These are phyloP conservation scores for Drosophila putrida DNA, from an alignment of 2,888 invertebrate species.

Conservation along the genomic window DNA sequence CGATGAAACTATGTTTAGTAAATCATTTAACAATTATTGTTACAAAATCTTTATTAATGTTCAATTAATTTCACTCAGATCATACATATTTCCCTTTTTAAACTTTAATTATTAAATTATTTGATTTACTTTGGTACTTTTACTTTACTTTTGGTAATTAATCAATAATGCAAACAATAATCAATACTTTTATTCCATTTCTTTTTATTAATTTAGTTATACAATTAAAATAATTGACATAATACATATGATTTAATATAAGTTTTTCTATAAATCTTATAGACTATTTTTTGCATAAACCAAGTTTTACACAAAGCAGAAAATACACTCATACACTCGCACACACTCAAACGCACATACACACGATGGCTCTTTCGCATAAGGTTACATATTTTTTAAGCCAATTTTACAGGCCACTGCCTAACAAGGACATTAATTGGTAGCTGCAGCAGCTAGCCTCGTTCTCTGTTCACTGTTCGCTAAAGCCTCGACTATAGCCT, in stretches of 20 bases:
- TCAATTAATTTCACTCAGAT: not conserved
- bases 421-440: conserved; percentile 84
- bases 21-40: not conserved
- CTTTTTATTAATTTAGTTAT: not conserved
- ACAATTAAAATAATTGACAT: no score
- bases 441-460: conserved; percentile 66
- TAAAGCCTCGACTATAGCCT: conserved; percentile 24
- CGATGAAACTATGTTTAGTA: not conserved
- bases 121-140: not conserved
- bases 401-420: conserved; percentile 83
- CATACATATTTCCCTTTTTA: not conserved
- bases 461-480: conserved; percentile 1
- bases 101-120: not conserved
- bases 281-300: conserved; percentile 44
- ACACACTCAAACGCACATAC: conserved; percentile 14
- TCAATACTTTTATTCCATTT: not conserved
- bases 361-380: conserved; percentile 50
- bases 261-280: not conserved
- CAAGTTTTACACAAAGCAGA: conserved; percentile 5
- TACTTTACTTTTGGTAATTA: no score
- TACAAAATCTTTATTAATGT: not conserved
- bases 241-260: no score
- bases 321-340: conserved; percentile 13
- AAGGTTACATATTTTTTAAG: conserved; percentile 82
- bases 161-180: no score